Evolutionary conservation across 1,140 invertebrate species (phyloP), one percentile per base, ranked within the genome.

Genomic region (Caerostris extrusa): DNA sequence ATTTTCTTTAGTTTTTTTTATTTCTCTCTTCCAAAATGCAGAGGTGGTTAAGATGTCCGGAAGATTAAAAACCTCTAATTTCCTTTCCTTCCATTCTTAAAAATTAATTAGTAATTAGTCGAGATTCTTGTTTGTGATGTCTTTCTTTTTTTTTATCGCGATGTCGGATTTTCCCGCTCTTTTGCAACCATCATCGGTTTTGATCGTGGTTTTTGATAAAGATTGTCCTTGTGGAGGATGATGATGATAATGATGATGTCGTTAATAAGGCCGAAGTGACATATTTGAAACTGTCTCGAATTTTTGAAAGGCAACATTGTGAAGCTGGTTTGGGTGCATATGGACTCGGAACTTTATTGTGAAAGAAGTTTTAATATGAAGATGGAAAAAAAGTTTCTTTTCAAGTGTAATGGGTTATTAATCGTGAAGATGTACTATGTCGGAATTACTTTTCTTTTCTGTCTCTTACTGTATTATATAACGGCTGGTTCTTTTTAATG

Each of bases 61-160:
- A 34, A 77, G 71, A 77, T 77, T 77, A 77, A 77, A 77, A 77
- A 77, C 71, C 71, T 77, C 71, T 77, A 77, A 53, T 53, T 77
- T 77, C 34, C 71, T 77, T 77, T 71, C 53, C 34, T 34, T 34
- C 71, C 53, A 77, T 77, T 77, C 71, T 77, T 77, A 77, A 77
- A 34, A 77, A 77, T 77, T 77, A 77, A 77, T 77, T 77, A 77
- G 19, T 77, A 77, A 77, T 77, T 77, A 77, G 71, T 77, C 34
- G 3, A 12, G 34, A 50, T 77, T 77, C 34, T 77, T 50, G 8
- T 12, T 34, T 34, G 34, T 34, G 34, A 34, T 34, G 34, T 34
- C 34, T 34, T 34, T 34, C 34, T 53, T 53, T 19, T 71, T 71
- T 77, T 53, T 12, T 7, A 2, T 10, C 71, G 14, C 7, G 12